Evolutionary conservation across 2,113 vertebrate genomes (phyloP).

Genomic region (Prionailurus bengalensis): DNA sequence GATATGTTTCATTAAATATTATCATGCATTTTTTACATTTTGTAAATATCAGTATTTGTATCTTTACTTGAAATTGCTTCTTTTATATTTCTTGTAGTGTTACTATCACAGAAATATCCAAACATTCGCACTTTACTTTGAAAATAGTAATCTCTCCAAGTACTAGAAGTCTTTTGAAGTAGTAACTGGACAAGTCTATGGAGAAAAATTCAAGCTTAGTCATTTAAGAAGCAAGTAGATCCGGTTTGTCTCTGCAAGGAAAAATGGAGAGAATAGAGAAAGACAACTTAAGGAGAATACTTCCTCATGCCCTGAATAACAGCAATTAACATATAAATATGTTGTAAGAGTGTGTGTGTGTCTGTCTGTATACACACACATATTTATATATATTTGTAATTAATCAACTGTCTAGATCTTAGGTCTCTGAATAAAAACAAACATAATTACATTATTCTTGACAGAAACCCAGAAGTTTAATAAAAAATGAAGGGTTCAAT

Average conservation of each 20-base stretch:
- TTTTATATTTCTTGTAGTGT: not conserved
- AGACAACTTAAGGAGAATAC: conserved; percentile 82
- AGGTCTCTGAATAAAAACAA: conserved; percentile 76
- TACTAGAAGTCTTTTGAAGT: not conserved
- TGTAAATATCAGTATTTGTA: too few species aligned
- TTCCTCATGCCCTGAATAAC: conserved; percentile 86
- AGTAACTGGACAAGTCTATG: not conserved
- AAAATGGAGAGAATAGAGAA: conserved; percentile 79
- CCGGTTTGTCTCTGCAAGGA: not conserved
- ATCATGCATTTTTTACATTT: too few species aligned
- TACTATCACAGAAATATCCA: not conserved
- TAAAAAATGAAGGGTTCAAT: conserved; percentile 72
- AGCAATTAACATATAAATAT: conserved; percentile 79
- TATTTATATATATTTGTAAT: conserved; percentile 4
- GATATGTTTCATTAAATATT: not conserved
- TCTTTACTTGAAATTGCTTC: not conserved
- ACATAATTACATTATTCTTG: conserved; percentile 85
- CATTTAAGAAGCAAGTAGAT: not conserved
- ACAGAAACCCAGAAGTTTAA: conserved; percentile 84
- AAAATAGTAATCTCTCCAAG: not conserved
- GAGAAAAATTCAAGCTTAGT: conserved; percentile 21
- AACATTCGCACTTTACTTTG: not conserved
- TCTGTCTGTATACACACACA: conserved; percentile 79
- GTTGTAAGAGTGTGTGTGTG: conserved; percentile 78
- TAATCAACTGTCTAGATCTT: conserved; percentile 72